A percentile compares a stretch with the other conserved stretches of the same genome.
Conservation (phyloP, 2,113 vertebrate species). For the Brevimyrus niger region DNA sequence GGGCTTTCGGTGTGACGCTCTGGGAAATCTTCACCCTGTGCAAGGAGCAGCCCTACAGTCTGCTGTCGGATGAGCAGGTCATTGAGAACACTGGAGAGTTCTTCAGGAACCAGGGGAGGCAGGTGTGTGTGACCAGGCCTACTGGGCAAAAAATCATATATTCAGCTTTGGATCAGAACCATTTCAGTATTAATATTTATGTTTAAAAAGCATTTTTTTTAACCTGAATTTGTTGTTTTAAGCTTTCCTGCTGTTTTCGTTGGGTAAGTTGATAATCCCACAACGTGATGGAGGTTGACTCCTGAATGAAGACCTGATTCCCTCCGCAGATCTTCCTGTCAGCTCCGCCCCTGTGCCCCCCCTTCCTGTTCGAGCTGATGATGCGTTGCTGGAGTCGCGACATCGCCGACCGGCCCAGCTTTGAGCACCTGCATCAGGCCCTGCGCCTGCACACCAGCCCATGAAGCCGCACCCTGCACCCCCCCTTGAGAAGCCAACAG, state of each 20-base stretch:
- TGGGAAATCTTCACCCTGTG: slow-evolving; percentile 81
- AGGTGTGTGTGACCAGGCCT: slow-evolving; percentile 55
- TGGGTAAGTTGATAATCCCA: background rate
- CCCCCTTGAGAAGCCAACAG: slow-evolving; percentile 31
- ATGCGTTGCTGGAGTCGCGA: slow-evolving; percentile 73
- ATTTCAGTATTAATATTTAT: background rate
- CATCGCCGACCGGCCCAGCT: slow-evolving; percentile 63
- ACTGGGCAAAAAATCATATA: background rate
- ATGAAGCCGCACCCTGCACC: slow-evolving; percentile 31
- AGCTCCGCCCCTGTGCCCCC: slow-evolving; percentile 65
- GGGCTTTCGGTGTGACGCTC: slow-evolving; percentile 75
- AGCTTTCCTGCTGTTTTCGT: background rate
- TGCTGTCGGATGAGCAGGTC: slow-evolving; percentile 75
- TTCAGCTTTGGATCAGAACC: background rate
- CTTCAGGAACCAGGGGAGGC: slow-evolving; percentile 77
- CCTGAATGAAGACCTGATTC: background rate
- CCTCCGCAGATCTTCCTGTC: slow-evolving; percentile 63
- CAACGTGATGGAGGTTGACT: background rate
- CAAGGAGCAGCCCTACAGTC: slow-evolving; percentile 75
- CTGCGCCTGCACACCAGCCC: slow-evolving; percentile 68
- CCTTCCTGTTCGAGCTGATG: slow-evolving; percentile 72
- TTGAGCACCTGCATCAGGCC: slow-evolving; percentile 65
- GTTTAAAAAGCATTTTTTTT: background rate
- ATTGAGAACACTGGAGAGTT: slow-evolving; percentile 80
- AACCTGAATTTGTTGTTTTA: background rate